Conservation (phyloP, 2,797 vertebrate species). For the Anguilla megastoma region DNA sequence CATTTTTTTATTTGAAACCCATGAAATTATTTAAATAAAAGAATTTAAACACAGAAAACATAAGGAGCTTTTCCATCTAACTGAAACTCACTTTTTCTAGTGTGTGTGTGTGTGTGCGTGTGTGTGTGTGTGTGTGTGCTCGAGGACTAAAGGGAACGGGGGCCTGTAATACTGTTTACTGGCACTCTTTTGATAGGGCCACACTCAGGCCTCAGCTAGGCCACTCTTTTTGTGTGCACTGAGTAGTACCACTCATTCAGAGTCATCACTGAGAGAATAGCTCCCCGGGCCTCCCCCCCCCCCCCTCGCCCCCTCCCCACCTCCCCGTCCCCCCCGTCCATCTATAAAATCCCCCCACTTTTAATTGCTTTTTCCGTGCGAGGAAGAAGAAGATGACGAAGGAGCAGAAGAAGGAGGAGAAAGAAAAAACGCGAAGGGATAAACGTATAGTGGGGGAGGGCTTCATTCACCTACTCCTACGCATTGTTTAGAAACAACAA, state of each 20-base stretch:
- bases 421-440: constrained; percentile 39
- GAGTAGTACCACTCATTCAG: constrained; percentile 61
- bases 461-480: constrained; percentile 67
- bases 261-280: constrained; percentile 70
- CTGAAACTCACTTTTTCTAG: neutral
- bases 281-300: constrained; percentile 47
- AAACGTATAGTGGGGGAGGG: constrained; percentile 59
- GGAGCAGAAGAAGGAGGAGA: constrained; percentile 19
- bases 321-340: neutral
- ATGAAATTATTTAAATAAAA: neutral
- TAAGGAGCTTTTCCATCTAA: neutral
- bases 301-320: neutral
- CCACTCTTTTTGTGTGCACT: constrained; percentile 67
- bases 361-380: constrained; percentile 64
- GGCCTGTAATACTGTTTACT: constrained; percentile 39
- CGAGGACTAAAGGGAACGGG: neutral
- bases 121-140: neutral
- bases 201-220: constrained; percentile 55
- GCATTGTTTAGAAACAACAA: constrained; percentile 73
- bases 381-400: constrained; percentile 21
- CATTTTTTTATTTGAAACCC: neutral
- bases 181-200: constrained; percentile 61
- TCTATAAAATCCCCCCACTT: constrained; percentile 57
- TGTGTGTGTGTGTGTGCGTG: neutral
- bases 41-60: neutral